These are phyloP conservation scores for Lasioglossum villosulum DNA, from an alignment of 2,888 invertebrate genomes.

Conservation along the genomic window DNA sequence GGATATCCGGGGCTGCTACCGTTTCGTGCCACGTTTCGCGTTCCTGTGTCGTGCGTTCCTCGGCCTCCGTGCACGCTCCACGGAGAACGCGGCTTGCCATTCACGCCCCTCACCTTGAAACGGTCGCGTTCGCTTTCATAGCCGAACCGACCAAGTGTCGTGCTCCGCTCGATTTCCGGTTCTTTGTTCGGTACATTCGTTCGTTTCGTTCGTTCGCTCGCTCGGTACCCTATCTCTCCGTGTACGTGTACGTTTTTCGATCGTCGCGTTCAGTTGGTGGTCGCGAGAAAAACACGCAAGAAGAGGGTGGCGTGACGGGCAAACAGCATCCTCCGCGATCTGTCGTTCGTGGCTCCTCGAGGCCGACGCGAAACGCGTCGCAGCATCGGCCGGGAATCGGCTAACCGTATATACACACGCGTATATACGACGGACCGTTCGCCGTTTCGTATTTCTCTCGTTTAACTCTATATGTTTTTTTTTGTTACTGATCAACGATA, in stretches of 20 bases:
- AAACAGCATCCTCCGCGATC: slow-evolving; percentile 27
- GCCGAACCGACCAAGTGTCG: slow-evolving; percentile 30
- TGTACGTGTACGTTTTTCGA: neutral
- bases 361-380: slow-evolving; percentile 27
- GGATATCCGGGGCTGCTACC: slow-evolving; percentile 41
- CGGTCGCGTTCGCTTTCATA: slow-evolving; percentile 54
- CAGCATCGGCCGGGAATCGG: slow-evolving; percentile 55
- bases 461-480: slow-evolving; percentile 56
- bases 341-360: neutral
- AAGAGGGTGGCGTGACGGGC: slow-evolving; percentile 6
- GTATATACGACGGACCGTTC: slow-evolving; percentile 36
- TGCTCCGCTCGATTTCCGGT: slow-evolving; percentile 42
- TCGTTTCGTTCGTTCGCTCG: neutral
- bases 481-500: slow-evolving; percentile 69
- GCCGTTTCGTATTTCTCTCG: slow-evolving; percentile 39
- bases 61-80: slow-evolving; percentile 23
- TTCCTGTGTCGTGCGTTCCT: slow-evolving; percentile 32
- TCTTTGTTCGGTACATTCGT: slow-evolving; percentile 28
- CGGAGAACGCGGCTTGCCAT: slow-evolving; percentile 32
- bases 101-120: slow-evolving; percentile 40
- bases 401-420: slow-evolving; percentile 44
- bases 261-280: neutral
- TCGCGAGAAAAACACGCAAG: neutral
- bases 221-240: neutral
- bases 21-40: slow-evolving; percentile 49